These are phyloP conservation scores for Uloborus plumipes DNA, from an alignment of 2,888 invertebrate species.

Conservation along the genomic window DNA sequence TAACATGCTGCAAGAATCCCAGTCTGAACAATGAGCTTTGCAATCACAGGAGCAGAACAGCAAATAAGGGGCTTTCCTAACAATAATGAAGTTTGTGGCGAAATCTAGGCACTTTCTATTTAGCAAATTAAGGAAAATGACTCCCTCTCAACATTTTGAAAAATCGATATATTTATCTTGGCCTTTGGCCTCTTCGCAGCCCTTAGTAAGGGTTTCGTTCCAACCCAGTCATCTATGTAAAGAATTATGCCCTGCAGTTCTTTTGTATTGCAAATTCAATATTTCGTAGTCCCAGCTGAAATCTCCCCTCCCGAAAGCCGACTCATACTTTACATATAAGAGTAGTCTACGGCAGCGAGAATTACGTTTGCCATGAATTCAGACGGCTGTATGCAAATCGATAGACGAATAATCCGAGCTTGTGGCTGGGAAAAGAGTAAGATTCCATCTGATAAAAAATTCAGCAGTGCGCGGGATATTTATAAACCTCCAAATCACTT, in stretches of 20 bases:
- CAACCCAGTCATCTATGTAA: conserved; percentile 5
- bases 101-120: too few relatives aligned
- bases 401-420: conserved; percentile 2
- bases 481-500: conserved; percentile 1
- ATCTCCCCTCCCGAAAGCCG: background rate
- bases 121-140: too few relatives aligned
- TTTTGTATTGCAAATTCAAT: conserved; percentile 23
- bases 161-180: conserved; percentile 30
- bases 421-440: background rate
- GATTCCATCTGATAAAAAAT: background rate
- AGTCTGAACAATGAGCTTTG: too few relatives aligned
- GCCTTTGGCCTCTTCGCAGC: conserved; percentile 9
- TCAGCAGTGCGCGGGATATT: background rate
- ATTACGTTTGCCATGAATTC: conserved; percentile 5
- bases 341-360: background rate
- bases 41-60: too few relatives aligned
- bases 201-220: background rate
- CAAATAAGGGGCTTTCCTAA: too few relatives aligned
- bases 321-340: conserved; percentile 12
- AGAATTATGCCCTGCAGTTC: conserved; percentile 9
- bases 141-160: background rate
- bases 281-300: conserved; percentile 1
- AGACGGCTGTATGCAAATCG: conserved; percentile 1
- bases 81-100: too few relatives aligned
- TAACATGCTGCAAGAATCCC: too few relatives aligned